Evolutionary conservation across 2,113 vertebrate species (phyloP).

Genomic region (Aldabrachelys gigantea): DNA sequence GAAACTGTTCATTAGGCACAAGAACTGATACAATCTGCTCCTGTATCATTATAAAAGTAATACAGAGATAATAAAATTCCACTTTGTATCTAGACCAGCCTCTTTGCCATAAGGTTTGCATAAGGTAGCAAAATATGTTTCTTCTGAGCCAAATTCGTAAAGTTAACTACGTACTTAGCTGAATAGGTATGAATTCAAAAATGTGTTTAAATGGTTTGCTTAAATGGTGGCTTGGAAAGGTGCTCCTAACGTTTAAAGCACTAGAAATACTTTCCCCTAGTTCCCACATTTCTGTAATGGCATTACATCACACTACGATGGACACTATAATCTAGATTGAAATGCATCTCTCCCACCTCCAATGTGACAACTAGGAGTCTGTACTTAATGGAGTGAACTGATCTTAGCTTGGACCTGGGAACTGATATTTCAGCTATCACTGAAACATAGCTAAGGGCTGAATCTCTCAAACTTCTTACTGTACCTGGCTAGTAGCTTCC

Average conservation of each 20-base stretch:
- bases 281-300: fast-evolving
- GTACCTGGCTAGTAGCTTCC: neutral
- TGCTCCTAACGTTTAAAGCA: neutral
- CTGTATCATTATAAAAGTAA: neutral
- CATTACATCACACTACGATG: neutral
- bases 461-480: neutral
- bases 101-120: neutral
- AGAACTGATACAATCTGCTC: neutral
- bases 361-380: neutral
- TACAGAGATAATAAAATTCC: neutral
- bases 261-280: neutral
- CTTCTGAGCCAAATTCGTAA: neutral
- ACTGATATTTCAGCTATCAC: neutral
- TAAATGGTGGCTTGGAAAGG: neutral
- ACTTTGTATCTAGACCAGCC: neutral
- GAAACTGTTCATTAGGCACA: neutral
- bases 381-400: neutral
- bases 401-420: neutral
- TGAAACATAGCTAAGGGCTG: neutral
- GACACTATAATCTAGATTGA: neutral
- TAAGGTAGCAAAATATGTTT: neutral
- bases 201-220: neutral
- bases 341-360: neutral
- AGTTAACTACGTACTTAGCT: neutral
- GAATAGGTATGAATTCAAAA: neutral